Conservation (phyloP, 1,140 invertebrate genomes). For the Leptinotarsa texana region DNA sequence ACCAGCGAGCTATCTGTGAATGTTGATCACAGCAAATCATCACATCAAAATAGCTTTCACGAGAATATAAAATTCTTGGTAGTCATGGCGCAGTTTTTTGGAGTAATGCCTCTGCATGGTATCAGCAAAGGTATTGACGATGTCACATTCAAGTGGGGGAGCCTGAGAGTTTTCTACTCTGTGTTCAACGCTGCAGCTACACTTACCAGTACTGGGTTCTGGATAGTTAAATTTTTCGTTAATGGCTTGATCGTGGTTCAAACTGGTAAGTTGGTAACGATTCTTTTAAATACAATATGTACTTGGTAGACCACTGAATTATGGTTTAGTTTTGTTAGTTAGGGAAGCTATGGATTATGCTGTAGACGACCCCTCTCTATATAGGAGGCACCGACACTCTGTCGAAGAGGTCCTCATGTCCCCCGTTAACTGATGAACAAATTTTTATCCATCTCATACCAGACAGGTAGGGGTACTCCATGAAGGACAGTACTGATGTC, state of each 20-base stretch:
- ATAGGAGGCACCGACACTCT: no score
- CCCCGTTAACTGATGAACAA: no score
- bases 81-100: slow-evolving; percentile 43
- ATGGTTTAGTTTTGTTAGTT: no score
- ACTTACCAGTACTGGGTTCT: slow-evolving; percentile 36
- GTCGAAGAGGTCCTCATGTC: no score
- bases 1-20: no score
- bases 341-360: no score
- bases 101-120: slow-evolving; percentile 44
- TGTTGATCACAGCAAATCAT: neutral
- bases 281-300: no score
- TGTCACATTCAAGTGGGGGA: slow-evolving; percentile 42
- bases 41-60: slow-evolving; percentile 30
- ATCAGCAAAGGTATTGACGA: slow-evolving; percentile 32
- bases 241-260: slow-evolving; percentile 43
- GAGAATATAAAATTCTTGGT: slow-evolving; percentile 40
- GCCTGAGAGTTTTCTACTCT: slow-evolving; percentile 38
- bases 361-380: no score
- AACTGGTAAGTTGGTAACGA: slow-evolving; percentile 40
- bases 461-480: no score
- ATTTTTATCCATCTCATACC: no score
- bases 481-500: no score
- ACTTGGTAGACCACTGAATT: no score
- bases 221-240: slow-evolving; percentile 37
- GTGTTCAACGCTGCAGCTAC: slow-evolving; percentile 38